phyloP scores from a whole-genome alignment of 2,113 vertebrate species.

The Danio rerio region DNA sequence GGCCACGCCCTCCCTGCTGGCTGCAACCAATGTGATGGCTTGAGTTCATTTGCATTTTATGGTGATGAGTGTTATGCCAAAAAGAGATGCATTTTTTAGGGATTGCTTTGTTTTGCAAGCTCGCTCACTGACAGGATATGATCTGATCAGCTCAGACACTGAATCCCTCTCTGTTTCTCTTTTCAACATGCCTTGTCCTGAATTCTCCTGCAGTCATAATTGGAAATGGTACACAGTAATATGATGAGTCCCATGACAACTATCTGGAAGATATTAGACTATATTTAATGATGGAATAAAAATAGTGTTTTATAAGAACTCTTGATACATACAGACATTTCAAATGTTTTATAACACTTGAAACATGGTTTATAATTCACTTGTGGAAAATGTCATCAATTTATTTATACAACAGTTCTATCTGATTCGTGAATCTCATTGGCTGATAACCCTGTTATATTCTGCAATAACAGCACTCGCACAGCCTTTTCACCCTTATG shows the following conservation, averaged over 20 bases:
- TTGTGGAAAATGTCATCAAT: no score
- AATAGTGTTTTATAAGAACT: neutral
- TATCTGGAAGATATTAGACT: neutral
- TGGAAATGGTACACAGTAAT: neutral
- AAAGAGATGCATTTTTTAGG: slow-evolving; percentile 17
- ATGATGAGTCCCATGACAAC: neutral
- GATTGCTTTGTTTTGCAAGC: slow-evolving; percentile 21
- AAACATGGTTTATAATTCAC: no score
- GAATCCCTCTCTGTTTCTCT: slow-evolving; percentile 17
- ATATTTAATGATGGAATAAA: neutral
- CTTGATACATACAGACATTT: no score
- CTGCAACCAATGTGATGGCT: slow-evolving; percentile 34
- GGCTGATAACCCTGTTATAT: no score
- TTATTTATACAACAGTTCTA: no score
- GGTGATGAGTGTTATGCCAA: neutral
- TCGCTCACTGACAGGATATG: slow-evolving; percentile 14
- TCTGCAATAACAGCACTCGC: no score
- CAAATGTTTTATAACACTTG: no score
- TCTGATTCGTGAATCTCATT: no score
- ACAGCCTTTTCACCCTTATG: no score
- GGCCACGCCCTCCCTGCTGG: slow-evolving; percentile 20
- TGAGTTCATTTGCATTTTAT: slow-evolving; percentile 25
- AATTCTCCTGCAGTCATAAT: slow-evolving; percentile 13
- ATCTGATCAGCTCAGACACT: slow-evolving; percentile 16
- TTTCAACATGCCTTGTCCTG: slow-evolving; percentile 31